A percentile compares a stretch with the other conserved stretches of the same genome.
Conservation (phyloP, 2,888 invertebrate species). For the Melinaea menophilus region DNA sequence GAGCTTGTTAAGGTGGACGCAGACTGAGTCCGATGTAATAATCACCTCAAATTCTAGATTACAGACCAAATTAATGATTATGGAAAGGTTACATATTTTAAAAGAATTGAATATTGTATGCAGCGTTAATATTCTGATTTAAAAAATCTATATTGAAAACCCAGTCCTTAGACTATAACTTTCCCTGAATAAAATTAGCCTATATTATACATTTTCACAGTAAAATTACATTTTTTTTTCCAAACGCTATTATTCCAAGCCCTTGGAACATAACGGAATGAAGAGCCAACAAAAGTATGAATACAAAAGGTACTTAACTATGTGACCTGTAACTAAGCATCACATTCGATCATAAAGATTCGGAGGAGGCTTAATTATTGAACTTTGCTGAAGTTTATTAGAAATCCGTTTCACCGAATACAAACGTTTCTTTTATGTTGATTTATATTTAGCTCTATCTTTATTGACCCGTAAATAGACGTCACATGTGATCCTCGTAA, state of each 20-base stretch:
- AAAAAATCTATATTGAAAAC: too few relatives aligned
- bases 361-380: constrained; percentile 60
- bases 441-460: constrained; percentile 10
- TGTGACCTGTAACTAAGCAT: constrained; percentile 56
- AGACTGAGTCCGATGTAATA: constrained; percentile 57
- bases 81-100: constrained; percentile 49
- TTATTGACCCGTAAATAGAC: constrained; percentile 5
- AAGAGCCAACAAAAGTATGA: constrained; percentile 25
- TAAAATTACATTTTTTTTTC: constrained; percentile 6
- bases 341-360: constrained; percentile 62
- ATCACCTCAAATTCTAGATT: constrained; percentile 58
- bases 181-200: too few relatives aligned
- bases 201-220: too few relatives aligned
- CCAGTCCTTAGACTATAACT: too few relatives aligned
- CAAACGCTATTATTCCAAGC: constrained; percentile 14
- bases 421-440: constrained; percentile 20
- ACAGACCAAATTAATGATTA: constrained; percentile 65
- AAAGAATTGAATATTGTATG: too few relatives aligned
- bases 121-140: too few relatives aligned
- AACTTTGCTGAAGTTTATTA: constrained; percentile 61
- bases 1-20: constrained; percentile 56
- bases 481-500: neutral
- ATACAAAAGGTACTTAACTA: constrained; percentile 48
- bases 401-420: constrained; percentile 41
- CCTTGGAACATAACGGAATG: constrained; percentile 26